Percentiles rank a stretch among this genome's conserved stretches.
phyloP scores from a whole-genome alignment of 2,113 vertebrate genomes.

The Dryoscopus gambensis region DNA sequence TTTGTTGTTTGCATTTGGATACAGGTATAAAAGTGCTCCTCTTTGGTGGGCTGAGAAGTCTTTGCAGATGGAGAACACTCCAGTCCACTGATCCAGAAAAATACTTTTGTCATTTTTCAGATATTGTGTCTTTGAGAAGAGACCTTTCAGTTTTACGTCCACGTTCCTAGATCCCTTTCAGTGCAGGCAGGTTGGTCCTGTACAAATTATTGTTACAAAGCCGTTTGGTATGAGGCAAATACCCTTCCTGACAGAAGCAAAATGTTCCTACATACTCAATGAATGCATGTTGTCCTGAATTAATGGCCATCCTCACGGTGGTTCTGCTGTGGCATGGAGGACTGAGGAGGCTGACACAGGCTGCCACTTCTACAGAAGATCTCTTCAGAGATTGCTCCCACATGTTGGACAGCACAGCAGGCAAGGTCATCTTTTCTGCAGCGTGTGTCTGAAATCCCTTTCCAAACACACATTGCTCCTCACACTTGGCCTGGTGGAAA shows the following conservation, averaged over 20 bases:
- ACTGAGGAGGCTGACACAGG: neutral
- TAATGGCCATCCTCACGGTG: neutral
- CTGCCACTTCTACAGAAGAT: neutral
- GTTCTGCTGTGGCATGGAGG: neutral
- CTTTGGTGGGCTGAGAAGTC: neutral
- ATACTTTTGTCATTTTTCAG: neutral
- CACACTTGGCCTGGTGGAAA: neutral
- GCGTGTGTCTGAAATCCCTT: neutral
- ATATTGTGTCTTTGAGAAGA: neutral
- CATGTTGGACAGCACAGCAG: neutral
- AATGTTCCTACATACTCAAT: rapidly evolving
- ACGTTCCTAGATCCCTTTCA: neutral
- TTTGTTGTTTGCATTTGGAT: neutral
- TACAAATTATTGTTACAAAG: neutral
- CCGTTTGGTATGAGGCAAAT: neutral
- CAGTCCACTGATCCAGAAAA: neutral
- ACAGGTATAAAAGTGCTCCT: neutral
- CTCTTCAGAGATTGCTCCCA: neutral
- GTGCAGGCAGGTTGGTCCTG: neutral
- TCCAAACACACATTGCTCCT: neutral
- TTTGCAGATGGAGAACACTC: neutral
- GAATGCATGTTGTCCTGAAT: neutral
- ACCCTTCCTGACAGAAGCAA: neutral
- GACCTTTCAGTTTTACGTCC: neutral
- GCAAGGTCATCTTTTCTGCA: neutral